These are phyloP conservation scores for Dascillus cervinus DNA, from an alignment of 2,888 invertebrate species.

Conservation along the genomic window DNA sequence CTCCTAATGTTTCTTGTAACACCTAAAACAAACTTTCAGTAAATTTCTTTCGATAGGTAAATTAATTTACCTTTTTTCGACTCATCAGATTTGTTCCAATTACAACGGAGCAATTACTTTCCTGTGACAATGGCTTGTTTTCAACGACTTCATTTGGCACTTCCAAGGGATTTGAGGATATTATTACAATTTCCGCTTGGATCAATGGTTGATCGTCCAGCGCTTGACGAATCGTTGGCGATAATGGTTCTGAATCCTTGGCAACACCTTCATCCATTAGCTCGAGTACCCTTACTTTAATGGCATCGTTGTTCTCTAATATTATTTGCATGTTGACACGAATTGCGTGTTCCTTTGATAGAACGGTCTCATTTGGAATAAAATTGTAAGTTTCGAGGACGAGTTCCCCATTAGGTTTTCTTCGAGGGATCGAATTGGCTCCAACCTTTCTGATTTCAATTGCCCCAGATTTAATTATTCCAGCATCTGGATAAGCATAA, in stretches of 20 bases:
- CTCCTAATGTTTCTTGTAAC: no score
- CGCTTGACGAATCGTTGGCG: conserved; percentile 49
- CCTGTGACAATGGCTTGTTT: conserved; percentile 50
- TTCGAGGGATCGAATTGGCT: no score
- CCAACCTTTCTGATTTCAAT: no score
- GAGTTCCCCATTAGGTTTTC: conserved; percentile 62
- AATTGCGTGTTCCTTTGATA: conserved; percentile 37
- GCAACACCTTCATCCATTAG: conserved; percentile 24
- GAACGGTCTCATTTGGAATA: conserved; percentile 49
- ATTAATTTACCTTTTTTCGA: conserved; percentile 46
- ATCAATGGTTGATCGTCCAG: conserved; percentile 62
- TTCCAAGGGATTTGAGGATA: no score
- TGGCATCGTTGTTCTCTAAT: conserved; percentile 59
- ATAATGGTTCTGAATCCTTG: no score
- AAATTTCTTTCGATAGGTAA: conserved; percentile 5
- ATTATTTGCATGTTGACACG: conserved; percentile 60
- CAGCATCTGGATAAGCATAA: conserved; percentile 40
- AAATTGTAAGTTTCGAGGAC: conserved; percentile 71
- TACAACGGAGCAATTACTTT: conserved; percentile 26
- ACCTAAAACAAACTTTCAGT: background rate
- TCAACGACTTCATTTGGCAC: no score
- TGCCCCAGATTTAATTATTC: conserved; percentile 52
- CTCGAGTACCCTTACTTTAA: conserved; percentile 56
- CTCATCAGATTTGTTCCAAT: conserved; percentile 40
- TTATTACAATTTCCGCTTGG: conserved; percentile 60